phyloP scores from a whole-genome alignment of 2,888 invertebrate species.

The Chesias legatella region DNA sequence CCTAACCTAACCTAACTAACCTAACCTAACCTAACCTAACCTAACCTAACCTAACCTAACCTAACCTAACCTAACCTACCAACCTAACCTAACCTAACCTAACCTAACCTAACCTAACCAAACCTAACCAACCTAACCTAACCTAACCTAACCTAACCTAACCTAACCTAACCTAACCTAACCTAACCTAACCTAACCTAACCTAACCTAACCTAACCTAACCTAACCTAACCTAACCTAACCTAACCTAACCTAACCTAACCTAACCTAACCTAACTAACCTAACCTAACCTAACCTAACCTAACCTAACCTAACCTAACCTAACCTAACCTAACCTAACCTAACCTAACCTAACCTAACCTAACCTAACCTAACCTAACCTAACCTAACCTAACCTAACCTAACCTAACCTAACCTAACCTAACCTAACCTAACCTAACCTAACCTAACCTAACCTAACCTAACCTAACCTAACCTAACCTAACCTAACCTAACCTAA shows the following conservation, averaged over 20 bases:
- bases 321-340: slow-evolving; percentile 21
- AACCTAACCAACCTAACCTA: slow-evolving; percentile 26
- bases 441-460: slow-evolving; percentile 27
- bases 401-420: slow-evolving; percentile 28
- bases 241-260: slow-evolving; percentile 15
- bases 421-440: slow-evolving; percentile 26
- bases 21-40: slow-evolving; percentile 29
- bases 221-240: slow-evolving; percentile 26
- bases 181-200: slow-evolving; percentile 31
- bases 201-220: slow-evolving; percentile 29
- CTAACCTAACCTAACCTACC: slow-evolving; percentile 26
- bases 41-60: slow-evolving; percentile 28
- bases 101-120: slow-evolving; percentile 24
- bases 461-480: slow-evolving; percentile 24
- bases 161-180: slow-evolving; percentile 28
- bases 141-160: slow-evolving; percentile 29
- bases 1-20: slow-evolving; percentile 8
- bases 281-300: slow-evolving; percentile 13
- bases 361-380: slow-evolving; percentile 24
- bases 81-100: slow-evolving; percentile 27
- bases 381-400: slow-evolving; percentile 27
- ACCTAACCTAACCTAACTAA: slow-evolving; percentile 17
- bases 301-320: slow-evolving; percentile 19
- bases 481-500: slow-evolving; percentile 24
- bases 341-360: slow-evolving; percentile 23